A percentile compares a stretch with the other conserved stretches of the same genome.
Conservation (phyloP, 2,113 vertebrate genomes). For the Siniperca chuatsi region DNA sequence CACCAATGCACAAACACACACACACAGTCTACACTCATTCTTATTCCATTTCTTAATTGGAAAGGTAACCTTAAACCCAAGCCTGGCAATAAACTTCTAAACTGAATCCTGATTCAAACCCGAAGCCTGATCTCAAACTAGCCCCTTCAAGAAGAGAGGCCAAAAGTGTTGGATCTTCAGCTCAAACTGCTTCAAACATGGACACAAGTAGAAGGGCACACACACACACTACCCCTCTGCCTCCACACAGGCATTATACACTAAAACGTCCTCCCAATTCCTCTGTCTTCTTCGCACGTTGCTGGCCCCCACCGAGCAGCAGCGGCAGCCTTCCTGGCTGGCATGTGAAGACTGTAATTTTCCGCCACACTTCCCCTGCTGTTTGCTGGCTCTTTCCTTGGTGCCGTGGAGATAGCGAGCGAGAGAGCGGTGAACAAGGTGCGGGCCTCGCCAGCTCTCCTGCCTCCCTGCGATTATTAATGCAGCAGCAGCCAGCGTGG, state of each 20-base stretch:
- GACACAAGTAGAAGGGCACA: constrained; percentile 19
- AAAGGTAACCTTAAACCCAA: not conserved
- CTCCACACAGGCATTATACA: constrained; percentile 56
- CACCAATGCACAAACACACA: not conserved
- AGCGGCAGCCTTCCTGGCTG: constrained; percentile 77
- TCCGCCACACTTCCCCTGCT: constrained; percentile 83
- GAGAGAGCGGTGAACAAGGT: constrained; percentile 77
- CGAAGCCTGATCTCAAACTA: constrained; percentile 1
- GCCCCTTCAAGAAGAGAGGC: constrained; percentile 6
- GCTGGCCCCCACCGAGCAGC: constrained; percentile 72
- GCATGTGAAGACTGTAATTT: constrained; percentile 84
- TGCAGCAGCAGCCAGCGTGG: constrained; percentile 81
- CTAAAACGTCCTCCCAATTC: constrained; percentile 66
- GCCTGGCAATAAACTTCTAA: not conserved
- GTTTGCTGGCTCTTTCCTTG: constrained; percentile 77
- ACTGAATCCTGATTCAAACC: not conserved
- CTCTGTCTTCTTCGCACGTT: constrained; percentile 75
- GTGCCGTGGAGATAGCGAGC: constrained; percentile 74
- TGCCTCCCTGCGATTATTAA: constrained; percentile 80
- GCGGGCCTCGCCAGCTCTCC: constrained; percentile 74
- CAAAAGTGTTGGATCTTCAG: constrained; percentile 13
- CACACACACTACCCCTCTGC: constrained; percentile 1
- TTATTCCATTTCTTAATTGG: not conserved
- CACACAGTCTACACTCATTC: not conserved
- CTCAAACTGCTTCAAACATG: constrained; percentile 12